These are phyloP conservation scores for Atherinomorus stipes DNA, from an alignment of 2,113 vertebrate genomes.

Conservation along the genomic window DNA sequence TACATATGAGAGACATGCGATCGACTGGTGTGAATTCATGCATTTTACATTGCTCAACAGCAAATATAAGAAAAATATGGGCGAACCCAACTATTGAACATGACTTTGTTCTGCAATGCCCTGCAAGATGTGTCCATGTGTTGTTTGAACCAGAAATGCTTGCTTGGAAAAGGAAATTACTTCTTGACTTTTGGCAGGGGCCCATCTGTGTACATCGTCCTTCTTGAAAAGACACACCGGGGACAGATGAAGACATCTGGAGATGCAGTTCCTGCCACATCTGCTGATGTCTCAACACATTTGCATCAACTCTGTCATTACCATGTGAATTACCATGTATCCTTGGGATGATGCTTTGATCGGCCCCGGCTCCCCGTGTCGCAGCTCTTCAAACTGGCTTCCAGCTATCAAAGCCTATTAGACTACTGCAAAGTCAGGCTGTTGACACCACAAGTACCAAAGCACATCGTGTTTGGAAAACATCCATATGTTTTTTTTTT, in stretches of 20 bases:
- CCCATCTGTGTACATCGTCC: constrained; percentile 74
- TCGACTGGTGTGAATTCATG: constrained; percentile 11
- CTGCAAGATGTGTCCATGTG: constrained; percentile 36
- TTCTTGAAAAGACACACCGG: constrained; percentile 69
- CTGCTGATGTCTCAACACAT: constrained; percentile 78
- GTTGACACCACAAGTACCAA: constrained; percentile 17
- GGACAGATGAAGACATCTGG: constrained; percentile 84
- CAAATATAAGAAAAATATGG: constrained; percentile 1
- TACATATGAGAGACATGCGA: neutral
- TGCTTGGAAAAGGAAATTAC: constrained; percentile 32
- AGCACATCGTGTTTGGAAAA: constrained; percentile 13
- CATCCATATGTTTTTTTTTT: constrained; percentile 23
- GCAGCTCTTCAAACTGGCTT: constrained; percentile 36
- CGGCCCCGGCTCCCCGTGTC: constrained; percentile 48
- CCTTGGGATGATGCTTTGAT: constrained; percentile 76
- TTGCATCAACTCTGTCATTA: constrained; percentile 73
- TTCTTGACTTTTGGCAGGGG: constrained; percentile 53
- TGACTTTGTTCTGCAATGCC: constrained; percentile 15
- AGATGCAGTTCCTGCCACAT: constrained; percentile 77
- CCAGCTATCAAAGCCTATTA: constrained; percentile 62
- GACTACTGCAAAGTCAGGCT: constrained; percentile 30
- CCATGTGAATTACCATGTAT: constrained; percentile 66
- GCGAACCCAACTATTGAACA: constrained; percentile 12
- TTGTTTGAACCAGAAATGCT: constrained; percentile 42
- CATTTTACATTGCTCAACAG: neutral